phyloP scores from a whole-genome alignment of 1,140 invertebrate genomes.

The Aphaenogaster ashmeadi region DNA sequence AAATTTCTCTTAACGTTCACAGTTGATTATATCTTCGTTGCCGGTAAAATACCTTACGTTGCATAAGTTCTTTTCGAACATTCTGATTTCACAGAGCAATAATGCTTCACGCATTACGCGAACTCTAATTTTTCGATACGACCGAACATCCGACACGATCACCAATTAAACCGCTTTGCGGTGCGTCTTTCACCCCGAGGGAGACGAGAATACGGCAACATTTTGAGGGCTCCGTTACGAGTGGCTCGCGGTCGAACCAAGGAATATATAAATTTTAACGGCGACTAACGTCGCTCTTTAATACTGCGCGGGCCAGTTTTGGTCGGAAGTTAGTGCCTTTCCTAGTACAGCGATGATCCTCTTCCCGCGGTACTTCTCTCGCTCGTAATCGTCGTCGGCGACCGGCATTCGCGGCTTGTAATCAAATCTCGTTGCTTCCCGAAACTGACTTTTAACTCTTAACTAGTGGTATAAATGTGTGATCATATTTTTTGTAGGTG shows the following conservation, averaged over 20 bases:
- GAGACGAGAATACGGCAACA: not conserved
- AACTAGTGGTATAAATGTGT: slow-evolving; percentile 18
- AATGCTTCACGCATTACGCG: slow-evolving; percentile 10
- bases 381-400: slow-evolving; percentile 56
- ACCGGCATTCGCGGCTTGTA: slow-evolving; percentile 77
- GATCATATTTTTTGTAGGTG: not conserved
- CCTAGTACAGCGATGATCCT: slow-evolving; percentile 78
- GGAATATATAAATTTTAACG: slow-evolving; percentile 82
- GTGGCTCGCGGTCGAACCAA: slow-evolving; percentile 5
- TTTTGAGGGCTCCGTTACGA: slow-evolving; percentile 25
- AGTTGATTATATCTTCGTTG: not conserved
- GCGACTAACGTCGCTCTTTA: slow-evolving; percentile 73
- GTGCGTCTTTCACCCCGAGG: not conserved
- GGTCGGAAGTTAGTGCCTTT: slow-evolving; percentile 81
- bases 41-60: not conserved
- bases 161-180: slow-evolving; percentile 50
- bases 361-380: slow-evolving; percentile 30
- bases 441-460: slow-evolving; percentile 55
- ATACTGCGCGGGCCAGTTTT: slow-evolving; percentile 78
- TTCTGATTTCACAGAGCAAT: not conserved
- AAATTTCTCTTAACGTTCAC: not conserved
- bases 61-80: not conserved
- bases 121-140: slow-evolving; percentile 54
- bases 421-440: slow-evolving; percentile 78
- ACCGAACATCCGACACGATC: slow-evolving; percentile 29